Base-by-base conservation (phyloP, 2,113 vertebrate genomes). In the Henicopernis longicauda region DNA sequence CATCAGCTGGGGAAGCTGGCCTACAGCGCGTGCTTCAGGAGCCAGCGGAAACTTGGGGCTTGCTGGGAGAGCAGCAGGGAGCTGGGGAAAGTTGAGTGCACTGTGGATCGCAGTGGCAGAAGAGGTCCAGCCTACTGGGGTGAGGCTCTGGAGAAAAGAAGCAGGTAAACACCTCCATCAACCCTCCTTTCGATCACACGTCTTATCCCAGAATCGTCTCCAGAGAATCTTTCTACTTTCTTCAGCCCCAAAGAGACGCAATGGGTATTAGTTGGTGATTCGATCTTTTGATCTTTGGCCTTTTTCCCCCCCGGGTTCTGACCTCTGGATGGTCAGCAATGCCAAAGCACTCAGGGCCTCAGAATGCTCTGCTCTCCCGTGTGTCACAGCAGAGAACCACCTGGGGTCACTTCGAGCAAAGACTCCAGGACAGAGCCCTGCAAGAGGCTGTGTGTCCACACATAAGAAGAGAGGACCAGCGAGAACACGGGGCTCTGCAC, bases 141-240 rank as follows among this genome's bases (percentile, higher is more conserved):
- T 52, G 74, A 93, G 34, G 66, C 21, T 92, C 95, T 97, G 89
- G 79, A 82, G 95, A 94, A 93, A 93, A 96, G 69, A 84, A 96
- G 76, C 90, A 92, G 52, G 89, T 79, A 92, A 95, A 94, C 73
- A 93, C 73, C 86, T 96, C 65, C 62, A 90, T 92, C 82, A 91
- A 61, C 59, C 47, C 44, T 59, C 74, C 83, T 92, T 93, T 78
- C 25, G 2, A 78, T 47, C 26, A 40, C 22, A 8, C 36, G 67
- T 26, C 77, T 72, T 71, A 73, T 17, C 22, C 27, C 55, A 91
- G 72, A 78, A 89, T 58, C 58, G 59, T 13, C 16, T 62, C 63
- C 21, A 54, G 44, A 61, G 42, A 65, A 66, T 38, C 54, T 44
- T 92, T 72, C 49, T 85, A 73, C 23, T 73, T 86, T 63, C 42